phyloP scores from a whole-genome alignment of 2,797 vertebrate species.

The Cyclura pinguis region DNA sequence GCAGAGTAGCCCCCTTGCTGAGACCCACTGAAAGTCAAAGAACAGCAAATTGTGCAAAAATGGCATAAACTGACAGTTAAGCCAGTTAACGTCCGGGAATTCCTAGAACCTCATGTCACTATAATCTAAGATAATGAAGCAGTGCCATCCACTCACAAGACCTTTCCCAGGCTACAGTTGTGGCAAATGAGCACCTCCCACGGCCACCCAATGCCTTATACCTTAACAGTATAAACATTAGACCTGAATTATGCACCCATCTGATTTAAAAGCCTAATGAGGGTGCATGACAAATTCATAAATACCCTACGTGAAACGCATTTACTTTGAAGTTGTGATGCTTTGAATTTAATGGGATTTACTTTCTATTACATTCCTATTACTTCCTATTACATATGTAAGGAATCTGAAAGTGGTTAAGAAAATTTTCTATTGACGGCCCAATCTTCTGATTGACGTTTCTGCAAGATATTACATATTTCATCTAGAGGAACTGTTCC shows the following conservation, averaged over 20 bases:
- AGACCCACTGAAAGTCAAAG: constrained; percentile 23
- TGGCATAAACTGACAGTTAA: constrained; percentile 29
- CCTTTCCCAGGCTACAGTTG: constrained; percentile 14
- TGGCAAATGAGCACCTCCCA: not conserved
- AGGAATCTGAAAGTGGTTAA: not conserved
- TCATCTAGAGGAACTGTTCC: not conserved
- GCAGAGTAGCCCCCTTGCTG: constrained; percentile 26
- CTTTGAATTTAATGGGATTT: not conserved
- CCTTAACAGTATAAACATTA: constrained; percentile 11
- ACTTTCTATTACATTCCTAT: not conserved
- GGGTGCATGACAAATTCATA: not conserved
- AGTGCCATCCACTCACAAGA: constrained; percentile 20
- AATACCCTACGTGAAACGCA: not conserved
- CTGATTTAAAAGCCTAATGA: constrained; percentile 11
- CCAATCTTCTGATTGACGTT: not conserved
- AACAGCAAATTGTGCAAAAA: constrained; percentile 7
- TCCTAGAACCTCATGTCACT: constrained; percentile 29
- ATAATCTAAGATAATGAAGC: constrained; percentile 43
- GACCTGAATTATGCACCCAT: not conserved
- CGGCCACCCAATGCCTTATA: not conserved
- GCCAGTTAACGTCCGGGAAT: constrained; percentile 11
- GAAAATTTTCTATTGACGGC: constrained; percentile 2
- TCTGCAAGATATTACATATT: not conserved
- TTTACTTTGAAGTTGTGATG: not conserved
- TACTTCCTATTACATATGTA: not conserved